Base-by-base conservation (phyloP, 2,113 vertebrate genomes). In the Sinocyclocheilus anshuiensis region DNA sequence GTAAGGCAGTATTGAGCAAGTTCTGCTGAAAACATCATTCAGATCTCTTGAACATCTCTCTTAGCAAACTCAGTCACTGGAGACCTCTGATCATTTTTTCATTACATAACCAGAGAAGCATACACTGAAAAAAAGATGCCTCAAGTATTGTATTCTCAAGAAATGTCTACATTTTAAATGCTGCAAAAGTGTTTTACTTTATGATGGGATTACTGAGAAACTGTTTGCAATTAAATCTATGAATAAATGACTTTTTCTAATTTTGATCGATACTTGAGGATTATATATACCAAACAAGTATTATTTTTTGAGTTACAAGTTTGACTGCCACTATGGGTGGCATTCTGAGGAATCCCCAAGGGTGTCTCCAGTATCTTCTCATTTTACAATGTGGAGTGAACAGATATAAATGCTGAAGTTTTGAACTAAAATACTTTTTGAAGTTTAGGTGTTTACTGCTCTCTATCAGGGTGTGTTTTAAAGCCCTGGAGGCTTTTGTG, bases 1-100 rank as follows among this genome's bases (percentile, higher is more conserved):
- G 48, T 39, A 74, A 84, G 82, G 82, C 82, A 84, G 82, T 84
- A 69, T 84, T 74, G 82, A 74, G 65, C 82, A 74, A 59, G 13
- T 72, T 72, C 45, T 72, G n/a, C 80, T 48, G 45, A 61, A 80
- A 80, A 69, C 24, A 50, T 16, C 77, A 10, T 29, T 72, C 69
- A 33, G 18, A 20, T 53, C 45, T 29, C 24, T 20, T 53, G 33
- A 26, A 55, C 20, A 53, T 36, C 22, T 16, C 45, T 36, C 81
- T 71, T 26, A 13, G 61, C 80, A 53, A 69, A 18, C 29, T 75
- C 45, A 71, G 63, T 83, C 69, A 39, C 82, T 59, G 50, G 26
- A 82, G 65, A 82, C 26, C 50, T 29, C 2, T 74, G 33, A 83
- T 71, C 16, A n/a, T 59, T 74, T 83, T 39, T 74, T 39, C 29